Conservation (phyloP, 2,888 invertebrate genomes). For the Cheilosia grossa region DNA sequence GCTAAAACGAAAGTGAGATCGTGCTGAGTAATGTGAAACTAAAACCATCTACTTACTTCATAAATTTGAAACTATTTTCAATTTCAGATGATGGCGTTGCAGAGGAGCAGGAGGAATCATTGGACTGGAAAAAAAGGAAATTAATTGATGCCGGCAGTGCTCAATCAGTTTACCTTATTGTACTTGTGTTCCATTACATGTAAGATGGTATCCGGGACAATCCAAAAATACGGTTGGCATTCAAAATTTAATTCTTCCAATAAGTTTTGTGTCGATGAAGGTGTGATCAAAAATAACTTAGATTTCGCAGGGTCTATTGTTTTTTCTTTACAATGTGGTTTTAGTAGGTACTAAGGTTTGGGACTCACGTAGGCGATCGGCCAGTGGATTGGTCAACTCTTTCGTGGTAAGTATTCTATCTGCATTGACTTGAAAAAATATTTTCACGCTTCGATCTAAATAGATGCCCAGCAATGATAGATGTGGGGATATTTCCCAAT, state of each 20-base stretch:
- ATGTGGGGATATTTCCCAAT: no score
- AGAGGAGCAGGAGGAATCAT: conserved; percentile 36
- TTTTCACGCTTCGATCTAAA: no score
- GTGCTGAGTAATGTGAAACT: neutral
- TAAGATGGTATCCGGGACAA: conserved; percentile 16
- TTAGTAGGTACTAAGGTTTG: no score
- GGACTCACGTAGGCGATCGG: no score
- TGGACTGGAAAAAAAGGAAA: neutral
- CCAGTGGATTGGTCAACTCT: no score
- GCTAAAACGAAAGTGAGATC: conserved; percentile 12
- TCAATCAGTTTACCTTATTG: conserved; percentile 31
- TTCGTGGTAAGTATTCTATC: no score
- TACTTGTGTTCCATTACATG: conserved; percentile 45
- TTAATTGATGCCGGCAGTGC: neutral
- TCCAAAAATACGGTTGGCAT: conserved; percentile 25
- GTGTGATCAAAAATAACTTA: no score
- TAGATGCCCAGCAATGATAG: no score
- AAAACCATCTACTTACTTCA: conserved; percentile 37
- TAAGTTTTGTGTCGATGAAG: no score
- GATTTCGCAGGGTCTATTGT: no score
- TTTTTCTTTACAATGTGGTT: no score
- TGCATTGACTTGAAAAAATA: no score
- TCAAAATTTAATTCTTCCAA: neutral
- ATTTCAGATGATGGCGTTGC: conserved; percentile 40
- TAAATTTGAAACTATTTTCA: conserved; percentile 56